phyloP scores from a whole-genome alignment of 2,113 vertebrate species.

The Prunella fulvescens region DNA sequence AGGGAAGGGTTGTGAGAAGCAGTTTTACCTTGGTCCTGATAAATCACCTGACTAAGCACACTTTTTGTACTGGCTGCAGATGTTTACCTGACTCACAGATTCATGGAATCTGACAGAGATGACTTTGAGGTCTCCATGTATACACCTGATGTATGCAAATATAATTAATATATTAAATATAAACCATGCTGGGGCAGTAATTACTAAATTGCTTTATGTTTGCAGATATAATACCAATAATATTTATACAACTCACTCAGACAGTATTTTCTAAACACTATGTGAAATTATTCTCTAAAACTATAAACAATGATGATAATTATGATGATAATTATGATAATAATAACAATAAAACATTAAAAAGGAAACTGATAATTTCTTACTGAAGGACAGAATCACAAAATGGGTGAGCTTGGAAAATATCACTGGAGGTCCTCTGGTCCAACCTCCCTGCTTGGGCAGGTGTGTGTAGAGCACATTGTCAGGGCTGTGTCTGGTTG shows the following conservation, averaged over 20 bases:
- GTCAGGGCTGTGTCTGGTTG: too few species aligned
- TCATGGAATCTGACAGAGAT: conserved; percentile 29
- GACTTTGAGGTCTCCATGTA: neutral
- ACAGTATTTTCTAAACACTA: neutral
- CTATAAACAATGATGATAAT: neutral
- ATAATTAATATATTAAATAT: neutral
- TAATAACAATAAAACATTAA: too few species aligned
- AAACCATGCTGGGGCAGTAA: neutral
- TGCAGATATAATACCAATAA: neutral
- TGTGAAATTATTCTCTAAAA: neutral
- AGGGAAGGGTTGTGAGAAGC: neutral
- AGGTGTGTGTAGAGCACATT: accelerated
- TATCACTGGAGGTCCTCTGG: neutral
- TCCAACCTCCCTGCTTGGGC: neutral
- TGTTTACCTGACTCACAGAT: conserved; percentile 1
- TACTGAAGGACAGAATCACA: neutral
- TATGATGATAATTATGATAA: neutral
- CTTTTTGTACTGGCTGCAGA: conserved; percentile 1
- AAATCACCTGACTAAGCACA: conserved; percentile 9
- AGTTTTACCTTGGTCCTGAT: neutral
- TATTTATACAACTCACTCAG: neutral
- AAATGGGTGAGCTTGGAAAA: neutral
- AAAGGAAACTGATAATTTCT: neutral
- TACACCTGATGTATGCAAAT: neutral
- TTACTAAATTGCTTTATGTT: neutral